These are phyloP conservation scores for Verasper variegatus DNA, from an alignment of 2,113 vertebrate genomes.

Conservation along the genomic window DNA sequence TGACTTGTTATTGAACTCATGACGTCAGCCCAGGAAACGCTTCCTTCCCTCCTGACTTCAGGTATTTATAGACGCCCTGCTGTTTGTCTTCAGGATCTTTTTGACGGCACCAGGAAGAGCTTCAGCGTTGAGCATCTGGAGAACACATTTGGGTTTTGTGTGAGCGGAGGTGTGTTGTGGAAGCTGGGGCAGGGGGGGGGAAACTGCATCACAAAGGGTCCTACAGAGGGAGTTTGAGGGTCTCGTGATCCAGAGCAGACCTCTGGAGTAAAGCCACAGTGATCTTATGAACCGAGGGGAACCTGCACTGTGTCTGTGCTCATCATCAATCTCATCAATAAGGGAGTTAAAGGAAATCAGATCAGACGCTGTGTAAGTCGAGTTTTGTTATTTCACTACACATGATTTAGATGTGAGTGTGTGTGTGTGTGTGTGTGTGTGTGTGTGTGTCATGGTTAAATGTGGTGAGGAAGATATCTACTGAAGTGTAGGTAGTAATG, in stretches of 20 bases:
- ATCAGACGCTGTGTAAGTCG: too few relatives aligned
- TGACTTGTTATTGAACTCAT: conserved; percentile 54
- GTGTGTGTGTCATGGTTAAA: too few relatives aligned
- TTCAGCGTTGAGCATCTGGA: conserved; percentile 70
- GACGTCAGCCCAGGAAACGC: conserved; percentile 69
- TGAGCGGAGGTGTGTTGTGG: background rate
- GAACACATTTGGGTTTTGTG: conserved; percentile 59
- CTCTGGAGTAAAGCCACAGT: conserved; percentile 6
- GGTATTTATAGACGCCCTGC: conserved; percentile 74
- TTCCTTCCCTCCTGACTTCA: conserved; percentile 74
- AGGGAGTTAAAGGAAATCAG: too few relatives aligned
- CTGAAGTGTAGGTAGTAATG: too few relatives aligned
- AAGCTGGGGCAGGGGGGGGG: background rate
- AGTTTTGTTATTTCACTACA: too few relatives aligned
- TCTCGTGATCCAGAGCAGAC: conserved; percentile 1
- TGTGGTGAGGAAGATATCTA: too few relatives aligned
- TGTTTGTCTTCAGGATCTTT: conserved; percentile 64
- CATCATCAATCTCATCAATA: conserved; percentile 9
- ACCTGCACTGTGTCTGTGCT: background rate
- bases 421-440: too few relatives aligned
- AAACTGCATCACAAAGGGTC: background rate
- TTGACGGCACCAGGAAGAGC: conserved; percentile 73
- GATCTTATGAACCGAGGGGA: background rate
- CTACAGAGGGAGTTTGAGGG: conserved; percentile 27
- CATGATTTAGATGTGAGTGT: too few relatives aligned